Evolutionary conservation across 2,113 vertebrate genomes (phyloP), one percentile per base, ranked within the genome.

Genomic region (Grus americana): DNA sequence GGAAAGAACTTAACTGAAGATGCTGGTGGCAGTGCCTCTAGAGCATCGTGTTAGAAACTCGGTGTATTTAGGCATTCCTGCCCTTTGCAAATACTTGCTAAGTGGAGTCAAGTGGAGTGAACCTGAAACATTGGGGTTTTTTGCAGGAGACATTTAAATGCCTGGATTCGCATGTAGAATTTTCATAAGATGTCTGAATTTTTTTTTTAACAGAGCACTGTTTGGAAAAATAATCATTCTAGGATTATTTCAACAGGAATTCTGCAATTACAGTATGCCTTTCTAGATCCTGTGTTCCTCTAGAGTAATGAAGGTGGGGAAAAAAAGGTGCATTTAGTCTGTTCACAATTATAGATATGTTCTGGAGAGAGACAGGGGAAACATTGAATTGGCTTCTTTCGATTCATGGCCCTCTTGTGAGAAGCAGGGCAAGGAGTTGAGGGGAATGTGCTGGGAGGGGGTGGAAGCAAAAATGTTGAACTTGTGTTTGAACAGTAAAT

Each of bases 81-180:
- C 23, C 44, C 26, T 71, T 81, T 9, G 3, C 34, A 93, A 91
- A 61, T 36, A 58, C 73, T 74, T 90, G 70, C 73, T 93, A 81
- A 90, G 73, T 95, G 84, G 63, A 93, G 81, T 94, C 70, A 62
- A 90, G 58, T 67, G 83, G 74, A 82, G 11, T 46, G 46, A 76
- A 40, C 38, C 73, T 71, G 27, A 92, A 89, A 73, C 12, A 9
- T 1, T 32, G 3, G n/a, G 4, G 1, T 2, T 12, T 54, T 66
- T 11, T 27, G 1, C 15, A 5, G 46, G 62, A 61, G 36, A 21
- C 36, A 32, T 52, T 73, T 79, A 54, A 88, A 75, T 76, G 19
- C 15, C 27, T 70, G 36, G 12, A 12, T 29, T 85, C 73, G 29
- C 27, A 26, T 4, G 21, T 15, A 65, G 34, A 65, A 55, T 85